Evolutionary conservation across 2,113 vertebrate genomes (phyloP), one percentile per base, ranked within the genome.

Genomic region (Nicator chloris): DNA sequence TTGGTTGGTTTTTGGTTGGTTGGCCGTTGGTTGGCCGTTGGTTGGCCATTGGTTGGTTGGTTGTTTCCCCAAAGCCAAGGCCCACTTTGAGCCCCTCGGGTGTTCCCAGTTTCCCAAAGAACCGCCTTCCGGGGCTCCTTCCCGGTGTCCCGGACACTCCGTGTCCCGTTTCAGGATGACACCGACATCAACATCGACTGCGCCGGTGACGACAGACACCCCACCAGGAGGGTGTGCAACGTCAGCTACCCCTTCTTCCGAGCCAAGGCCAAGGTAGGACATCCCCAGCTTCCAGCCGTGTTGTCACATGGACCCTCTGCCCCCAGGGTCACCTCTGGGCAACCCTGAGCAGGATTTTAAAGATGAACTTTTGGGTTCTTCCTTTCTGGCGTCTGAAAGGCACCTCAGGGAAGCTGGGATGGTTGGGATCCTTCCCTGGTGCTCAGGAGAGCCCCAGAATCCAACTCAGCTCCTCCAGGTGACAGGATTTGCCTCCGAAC

Each of bases 191-290:
- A 98, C 96, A 98, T 99, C 1, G 99, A 99, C 88, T 99, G 99
- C 15, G 95, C 97, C 79, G 73, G 72, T 0, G 98, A 98, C 10
- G 98, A 98, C 39, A 97, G 90, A 40, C 90, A 96, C 45, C 98
- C 96, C 76, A 93, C 97, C 90, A 98, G 97, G 96, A 98, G 97
- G 94, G 90, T 98, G 85, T 99, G 99, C 96, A 99, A 99, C 0
- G 97, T 99, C 94, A 99, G 99, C 86, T 98, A 98, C 75, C 99
- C 99, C 0, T 99, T 99, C 95, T 99, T 99, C 98, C 98, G 98
- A 50, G 98, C 99, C 90, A 99, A 98, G 93, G 96, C 98, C 84
- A 99, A 99, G 99, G 99, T 99, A 82, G 93, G 70, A 37, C 16
- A 0, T 39, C 65, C 76, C 84, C 65, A 20, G 5, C 42, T 11